A percentile compares a stretch with the other conserved stretches of the same genome.
Evolutionary conservation across 2,888 invertebrate species (phyloP).

Genomic region (Stenurella melanura): DNA sequence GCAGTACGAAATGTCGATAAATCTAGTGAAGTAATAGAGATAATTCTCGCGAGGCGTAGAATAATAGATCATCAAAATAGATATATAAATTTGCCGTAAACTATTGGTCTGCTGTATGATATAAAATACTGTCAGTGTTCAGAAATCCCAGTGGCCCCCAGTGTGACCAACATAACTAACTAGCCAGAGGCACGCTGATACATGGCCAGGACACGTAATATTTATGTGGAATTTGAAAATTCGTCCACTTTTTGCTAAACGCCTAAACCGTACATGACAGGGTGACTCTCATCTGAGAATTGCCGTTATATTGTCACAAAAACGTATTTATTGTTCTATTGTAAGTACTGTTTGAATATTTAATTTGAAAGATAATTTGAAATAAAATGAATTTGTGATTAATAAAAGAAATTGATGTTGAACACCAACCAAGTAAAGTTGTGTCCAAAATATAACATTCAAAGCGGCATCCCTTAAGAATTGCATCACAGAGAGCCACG

Average conservation of each 20-base stretch:
- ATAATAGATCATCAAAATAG: constrained; percentile 70
- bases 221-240: constrained; percentile 50
- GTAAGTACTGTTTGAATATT: no score
- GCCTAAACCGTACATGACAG: neutral
- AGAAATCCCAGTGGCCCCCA: constrained; percentile 58
- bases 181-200: constrained; percentile 58
- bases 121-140: constrained; percentile 67
- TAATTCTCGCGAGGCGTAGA: constrained; percentile 53
- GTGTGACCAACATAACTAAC: constrained; percentile 65
- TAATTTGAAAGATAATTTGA: no score
- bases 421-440: no score
- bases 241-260: constrained; percentile 14
- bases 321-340: no score
- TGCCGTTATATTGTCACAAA: no score
- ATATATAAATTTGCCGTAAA: constrained; percentile 70
- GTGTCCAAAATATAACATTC: no score
- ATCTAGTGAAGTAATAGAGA: constrained; percentile 55
- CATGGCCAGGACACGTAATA: constrained; percentile 44
- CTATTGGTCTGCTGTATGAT: constrained; percentile 68
- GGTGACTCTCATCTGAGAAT: neutral
- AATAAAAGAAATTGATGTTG: no score
- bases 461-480: no score
- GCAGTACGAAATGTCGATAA: constrained; percentile 36
- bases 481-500: no score
- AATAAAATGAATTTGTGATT: no score